These are phyloP conservation scores for Zele albiditarsus DNA, from an alignment of 2,888 invertebrate genomes.

Conservation along the genomic window DNA sequence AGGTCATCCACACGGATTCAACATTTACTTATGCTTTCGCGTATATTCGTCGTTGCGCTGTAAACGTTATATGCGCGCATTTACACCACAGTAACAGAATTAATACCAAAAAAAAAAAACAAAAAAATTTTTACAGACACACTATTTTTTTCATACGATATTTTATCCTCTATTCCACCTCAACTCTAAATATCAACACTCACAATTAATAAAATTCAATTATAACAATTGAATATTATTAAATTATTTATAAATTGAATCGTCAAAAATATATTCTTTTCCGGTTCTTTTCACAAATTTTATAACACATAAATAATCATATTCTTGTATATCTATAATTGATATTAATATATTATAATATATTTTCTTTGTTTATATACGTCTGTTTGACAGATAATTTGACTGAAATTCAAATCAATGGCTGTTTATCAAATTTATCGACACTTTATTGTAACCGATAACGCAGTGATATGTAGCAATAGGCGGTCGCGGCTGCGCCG, in stretches of 20 bases:
- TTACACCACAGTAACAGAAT: not conserved
- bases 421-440: not conserved
- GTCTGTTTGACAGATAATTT: not conserved
- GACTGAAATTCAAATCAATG: not conserved
- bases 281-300: not conserved
- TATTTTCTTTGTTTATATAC: not conserved
- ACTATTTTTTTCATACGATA: not conserved
- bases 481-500: slow-evolving; percentile 45
- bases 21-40: slow-evolving; percentile 38
- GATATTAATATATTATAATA: not conserved
- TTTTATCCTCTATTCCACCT: not conserved
- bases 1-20: slow-evolving; percentile 46
- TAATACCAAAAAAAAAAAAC: not conserved
- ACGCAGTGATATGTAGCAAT: slow-evolving; percentile 28
- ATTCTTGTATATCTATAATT: not conserved
- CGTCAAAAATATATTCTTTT: not conserved
- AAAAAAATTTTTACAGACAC: not conserved
- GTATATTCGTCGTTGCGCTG: slow-evolving; percentile 7
- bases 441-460: slow-evolving; percentile 22
- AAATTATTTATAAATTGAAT: not conserved
- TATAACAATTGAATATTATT: not conserved
- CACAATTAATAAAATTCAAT: not conserved
- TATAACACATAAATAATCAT: not conserved
- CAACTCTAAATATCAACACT: too few species aligned
- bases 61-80: not conserved